Evolutionary conservation across 2,797 vertebrate genomes (phyloP), one percentile per base, ranked within the genome.

Genomic region (Myripristis jacobus): DNA sequence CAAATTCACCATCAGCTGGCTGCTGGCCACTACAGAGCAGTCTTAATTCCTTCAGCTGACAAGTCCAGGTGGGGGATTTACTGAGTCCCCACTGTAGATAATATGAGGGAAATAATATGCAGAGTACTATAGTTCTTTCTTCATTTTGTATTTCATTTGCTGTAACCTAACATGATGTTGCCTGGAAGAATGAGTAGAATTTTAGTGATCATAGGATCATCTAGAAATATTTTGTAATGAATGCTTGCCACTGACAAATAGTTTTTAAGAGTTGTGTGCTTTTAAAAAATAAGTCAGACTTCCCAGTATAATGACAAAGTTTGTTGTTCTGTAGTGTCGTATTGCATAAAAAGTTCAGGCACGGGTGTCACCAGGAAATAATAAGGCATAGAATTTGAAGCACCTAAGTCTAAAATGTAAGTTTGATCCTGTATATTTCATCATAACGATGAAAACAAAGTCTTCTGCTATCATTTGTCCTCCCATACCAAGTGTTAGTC

Each of bases 21-120:
- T 73, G 70, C 58, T 38, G 53, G 76, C 75, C 60, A 64, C 67
- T 29, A 44, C 66, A 60, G 77, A 70, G 75, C 52, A 44, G 70
- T 75, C 73, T 62, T 90, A 85, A 89, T 84, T 88, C 88, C 84
- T 87, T 69, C 83, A 87, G 59, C 83, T 88, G 89, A 88, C 87
- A 82, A 68, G 73, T 87, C 80, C 91, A 91, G 87, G 83, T 91
- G 89, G 83, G 77, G 83, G 85, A 89, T 89, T 74, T 87, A 85
- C 72, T 76, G 70, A 55, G 36, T 83, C 78, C 72, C 67, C 46
- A 75, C 48, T 77, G 61, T 67, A 84, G 69, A 78, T 79, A 72
- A 74, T 57, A 71, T 71, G 78, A 75, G 59, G 41, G 65, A 64
- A 75, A 77, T 76, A 47, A 64, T 77, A 67, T 61, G 36, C 48